Evolutionary conservation across 2,113 vertebrate species (phyloP).

Genomic region (Solenodon paradoxus): DNA sequence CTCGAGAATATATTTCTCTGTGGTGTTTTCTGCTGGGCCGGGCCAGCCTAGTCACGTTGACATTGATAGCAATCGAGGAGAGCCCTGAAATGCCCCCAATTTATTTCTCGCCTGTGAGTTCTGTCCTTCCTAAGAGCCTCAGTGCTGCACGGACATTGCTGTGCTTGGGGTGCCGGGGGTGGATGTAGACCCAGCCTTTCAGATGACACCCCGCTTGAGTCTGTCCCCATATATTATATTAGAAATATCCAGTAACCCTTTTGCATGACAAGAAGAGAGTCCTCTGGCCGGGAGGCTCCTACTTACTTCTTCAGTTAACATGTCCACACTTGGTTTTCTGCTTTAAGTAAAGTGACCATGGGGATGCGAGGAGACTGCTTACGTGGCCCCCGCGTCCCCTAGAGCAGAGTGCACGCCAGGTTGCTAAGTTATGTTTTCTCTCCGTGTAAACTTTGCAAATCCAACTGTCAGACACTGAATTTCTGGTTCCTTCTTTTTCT

Average conservation of each 20-base stretch:
- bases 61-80: fast-evolving
- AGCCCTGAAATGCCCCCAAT: fast-evolving
- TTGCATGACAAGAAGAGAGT: constrained; percentile 31
- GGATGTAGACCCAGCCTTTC: too few species aligned
- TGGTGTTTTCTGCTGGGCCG: neutral
- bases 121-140: neutral
- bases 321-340: neutral
- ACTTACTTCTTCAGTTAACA: constrained; percentile 34
- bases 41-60: neutral
- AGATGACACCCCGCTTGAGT: neutral
- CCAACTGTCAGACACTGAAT: constrained; percentile 87
- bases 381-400: neutral
- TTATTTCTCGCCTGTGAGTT: neutral
- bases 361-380: constrained; percentile 22
- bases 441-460: constrained; percentile 79
- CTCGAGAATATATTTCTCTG: too few species aligned
- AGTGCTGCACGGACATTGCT: too few species aligned
- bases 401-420: constrained; percentile 26
- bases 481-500: constrained; percentile 90
- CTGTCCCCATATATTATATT: neutral
- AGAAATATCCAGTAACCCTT: neutral
- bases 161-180: too few species aligned
- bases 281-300: neutral
- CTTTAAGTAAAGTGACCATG: constrained; percentile 14
- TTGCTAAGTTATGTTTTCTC: constrained; percentile 74